Percentiles rank a stretch among this genome's conserved stretches.
Conservation (phyloP, 2,888 invertebrate genomes). For the Polyommatus icarus region DNA sequence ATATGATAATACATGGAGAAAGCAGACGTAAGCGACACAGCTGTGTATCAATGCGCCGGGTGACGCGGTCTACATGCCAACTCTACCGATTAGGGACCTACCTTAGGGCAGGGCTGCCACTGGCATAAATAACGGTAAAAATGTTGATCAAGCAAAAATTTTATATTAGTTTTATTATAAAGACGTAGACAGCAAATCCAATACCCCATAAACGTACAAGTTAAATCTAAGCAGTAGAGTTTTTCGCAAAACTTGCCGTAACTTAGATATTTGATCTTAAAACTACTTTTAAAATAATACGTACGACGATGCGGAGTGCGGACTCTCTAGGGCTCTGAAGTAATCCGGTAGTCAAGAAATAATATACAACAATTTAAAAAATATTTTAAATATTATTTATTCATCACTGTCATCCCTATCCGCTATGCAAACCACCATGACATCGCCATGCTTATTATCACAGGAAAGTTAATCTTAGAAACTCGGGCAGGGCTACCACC, state of each 20-base stretch:
- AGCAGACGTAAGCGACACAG: constrained; percentile 21
- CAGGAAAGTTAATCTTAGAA: constrained; percentile 53
- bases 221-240: too few species aligned
- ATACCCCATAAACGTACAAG: background rate
- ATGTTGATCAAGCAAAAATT: background rate
- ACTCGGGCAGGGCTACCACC: constrained; percentile 53
- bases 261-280: too few species aligned
- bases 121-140: background rate
- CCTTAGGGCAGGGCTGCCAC: constrained; percentile 32
- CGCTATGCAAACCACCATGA: constrained; percentile 50
- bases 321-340: background rate
- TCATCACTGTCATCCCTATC: constrained; percentile 44
- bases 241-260: too few species aligned
- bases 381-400: background rate
- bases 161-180: too few species aligned
- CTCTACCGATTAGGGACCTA: constrained; percentile 25
- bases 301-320: background rate
- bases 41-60: constrained; percentile 36
- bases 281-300: background rate
- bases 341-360: background rate
- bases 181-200: background rate
- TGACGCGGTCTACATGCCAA: constrained; percentile 37
- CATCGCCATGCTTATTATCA: constrained; percentile 54
- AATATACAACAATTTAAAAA: background rate
- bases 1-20: constrained; percentile 22